A percentile compares a stretch with the other conserved stretches of the same genome.
Evolutionary conservation across 1,140 invertebrate genomes (phyloP).

Genomic region (Carposina sasakii): DNA sequence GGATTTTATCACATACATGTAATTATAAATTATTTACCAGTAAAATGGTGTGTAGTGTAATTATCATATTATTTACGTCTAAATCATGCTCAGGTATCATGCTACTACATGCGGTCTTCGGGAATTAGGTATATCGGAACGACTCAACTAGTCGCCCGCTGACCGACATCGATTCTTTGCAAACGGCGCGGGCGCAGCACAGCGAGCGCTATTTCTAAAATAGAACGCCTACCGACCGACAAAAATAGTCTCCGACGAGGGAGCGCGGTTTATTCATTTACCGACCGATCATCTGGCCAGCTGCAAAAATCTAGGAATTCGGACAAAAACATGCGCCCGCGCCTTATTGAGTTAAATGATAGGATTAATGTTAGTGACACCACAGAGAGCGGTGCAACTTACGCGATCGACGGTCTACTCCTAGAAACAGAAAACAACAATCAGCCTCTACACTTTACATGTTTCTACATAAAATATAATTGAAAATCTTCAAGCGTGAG

Average conservation of each 20-base stretch:
- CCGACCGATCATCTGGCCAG: slow-evolving; percentile 38
- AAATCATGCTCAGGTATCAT: slow-evolving; percentile 51
- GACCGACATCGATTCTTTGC: slow-evolving; percentile 49
- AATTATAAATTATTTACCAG: too few relatives aligned
- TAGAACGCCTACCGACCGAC: slow-evolving; percentile 49
- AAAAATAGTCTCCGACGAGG: slow-evolving; percentile 48
- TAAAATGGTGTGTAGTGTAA: too few relatives aligned
- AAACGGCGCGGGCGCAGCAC: slow-evolving; percentile 55
- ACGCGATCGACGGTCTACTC: slow-evolving; percentile 74
- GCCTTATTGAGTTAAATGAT: slow-evolving; percentile 53
- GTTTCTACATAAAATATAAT: slow-evolving; percentile 32
- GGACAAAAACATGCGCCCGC: slow-evolving; percentile 42
- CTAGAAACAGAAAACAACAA: slow-evolving; percentile 73
- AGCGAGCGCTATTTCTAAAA: slow-evolving; percentile 35
- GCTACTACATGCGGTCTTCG: slow-evolving; percentile 41
- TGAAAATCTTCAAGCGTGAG: slow-evolving; percentile 52
- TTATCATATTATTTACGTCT: too few relatives aligned
- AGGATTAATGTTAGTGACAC: slow-evolving; percentile 68
- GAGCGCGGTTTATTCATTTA: slow-evolving; percentile 29
- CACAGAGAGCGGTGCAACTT: slow-evolving; percentile 72
- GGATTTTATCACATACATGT: too few relatives aligned
- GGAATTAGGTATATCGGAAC: slow-evolving; percentile 28
- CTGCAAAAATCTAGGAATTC: slow-evolving; percentile 33
- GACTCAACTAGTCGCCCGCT: slow-evolving; percentile 37
- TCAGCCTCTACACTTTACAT: slow-evolving; percentile 61